Percentiles rank a stretch among this genome's conserved stretches.
Conservation (phyloP, 2,888 invertebrate genomes). For the Lasius fuliginosus region DNA sequence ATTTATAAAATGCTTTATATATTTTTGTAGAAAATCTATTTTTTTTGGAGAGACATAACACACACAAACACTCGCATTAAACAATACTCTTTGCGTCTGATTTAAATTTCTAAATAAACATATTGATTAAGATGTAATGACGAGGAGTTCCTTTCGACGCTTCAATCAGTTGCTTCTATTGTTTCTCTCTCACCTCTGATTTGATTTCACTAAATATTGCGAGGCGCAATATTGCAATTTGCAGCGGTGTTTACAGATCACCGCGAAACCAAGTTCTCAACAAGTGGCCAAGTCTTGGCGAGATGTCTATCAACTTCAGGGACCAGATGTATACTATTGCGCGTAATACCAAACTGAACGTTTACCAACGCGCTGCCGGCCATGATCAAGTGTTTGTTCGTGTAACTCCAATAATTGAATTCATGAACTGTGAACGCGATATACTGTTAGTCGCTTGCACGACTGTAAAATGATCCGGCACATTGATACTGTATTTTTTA, state of each 20-base stretch:
- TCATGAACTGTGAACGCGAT: not conserved
- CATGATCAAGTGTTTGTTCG: constrained; percentile 10
- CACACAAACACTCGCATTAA: not conserved
- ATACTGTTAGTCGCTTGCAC: not conserved
- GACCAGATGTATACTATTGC: constrained; percentile 16
- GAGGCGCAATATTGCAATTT: constrained; percentile 15
- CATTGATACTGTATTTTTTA: not conserved
- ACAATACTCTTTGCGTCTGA: not conserved
- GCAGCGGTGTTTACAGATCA: constrained; percentile 16
- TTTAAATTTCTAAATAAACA: not conserved
- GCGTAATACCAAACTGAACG: constrained; percentile 10
- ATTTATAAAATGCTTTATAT: not conserved
- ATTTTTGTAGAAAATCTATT: not conserved
- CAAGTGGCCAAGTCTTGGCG: constrained; percentile 53
- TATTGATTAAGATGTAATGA: not conserved
- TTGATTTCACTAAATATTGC: constrained; percentile 19
- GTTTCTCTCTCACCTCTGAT: not conserved
- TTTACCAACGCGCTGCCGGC: constrained; percentile 32
- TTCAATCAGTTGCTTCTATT: not conserved
- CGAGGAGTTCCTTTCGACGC: not conserved
- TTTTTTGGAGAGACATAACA: not conserved
- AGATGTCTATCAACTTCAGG: constrained; percentile 32
- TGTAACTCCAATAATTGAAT: constrained; percentile 39
- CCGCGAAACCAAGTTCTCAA: constrained; percentile 47
- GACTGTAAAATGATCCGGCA: not conserved